Base-by-base conservation (phyloP, 2,888 invertebrate genomes). In the Aleiodes testaceus region DNA sequence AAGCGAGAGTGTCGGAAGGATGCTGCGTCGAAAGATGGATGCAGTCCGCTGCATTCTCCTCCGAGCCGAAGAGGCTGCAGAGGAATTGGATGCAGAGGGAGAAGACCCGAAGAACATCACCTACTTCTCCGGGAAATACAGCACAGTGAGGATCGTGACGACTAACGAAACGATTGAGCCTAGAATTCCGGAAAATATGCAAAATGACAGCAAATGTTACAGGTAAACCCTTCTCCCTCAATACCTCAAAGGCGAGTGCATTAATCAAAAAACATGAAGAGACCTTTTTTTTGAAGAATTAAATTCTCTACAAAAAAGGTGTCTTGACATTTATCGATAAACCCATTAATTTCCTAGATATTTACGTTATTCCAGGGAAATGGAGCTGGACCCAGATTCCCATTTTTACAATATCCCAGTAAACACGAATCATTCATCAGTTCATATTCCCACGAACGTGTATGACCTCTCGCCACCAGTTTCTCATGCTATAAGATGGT, bases 361-460 rank as follows among this genome's bases (percentile, higher is more conserved):
- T n/a, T n/a, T n/a, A n/a, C n/a, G n/a, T n/a, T n/a, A n/a, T 87
- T 93, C 92, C 81, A 88, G 89, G 79, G 85, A 88, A 18, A 90
- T 94, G 83, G 81, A 89, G 7, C 85, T 95, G 20, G 92, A 92
- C 81, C 90, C 90, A 70, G 94, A 95, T 84, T 92, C 93, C 0
- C 95, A 96, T 86, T 97, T 97, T 88, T 95, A 95, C 86, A 92
- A 95, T 84, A 92, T 95, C 74, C 91, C 92, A 45, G 93, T 96
- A 12, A 95, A 95, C 85, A 93, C 93, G 11, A 91, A 89, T 70
- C 91, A 91, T 79, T 96, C 96, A 83, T 93, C 97, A 74, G 95
- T 98, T 64, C 98, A 98, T 87, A 94, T 98, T 26, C 98, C 98
- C 3, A 96, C 97, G 36, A 97, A 97, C 89, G 94, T 98, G 71